Evolutionary conservation across 2,113 vertebrate species (phyloP).

Genomic region (Anarrhichthys ocellatus): DNA sequence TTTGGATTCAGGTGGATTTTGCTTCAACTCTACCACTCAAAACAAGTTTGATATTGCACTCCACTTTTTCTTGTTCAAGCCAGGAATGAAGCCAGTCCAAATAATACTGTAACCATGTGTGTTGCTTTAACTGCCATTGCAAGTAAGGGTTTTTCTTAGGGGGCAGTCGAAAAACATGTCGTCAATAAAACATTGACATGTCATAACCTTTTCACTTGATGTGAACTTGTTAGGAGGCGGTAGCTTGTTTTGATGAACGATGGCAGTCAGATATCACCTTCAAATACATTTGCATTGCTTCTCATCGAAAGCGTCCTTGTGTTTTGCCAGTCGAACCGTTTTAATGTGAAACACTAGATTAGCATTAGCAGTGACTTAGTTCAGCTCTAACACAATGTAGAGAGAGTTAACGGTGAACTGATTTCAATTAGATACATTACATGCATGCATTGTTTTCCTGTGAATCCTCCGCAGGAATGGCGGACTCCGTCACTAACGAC

Average conservation of each 20-base stretch:
- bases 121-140: not conserved
- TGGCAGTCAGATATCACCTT: not conserved
- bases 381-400: not conserved
- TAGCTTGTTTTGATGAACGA: not conserved
- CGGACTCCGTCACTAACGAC: not conserved
- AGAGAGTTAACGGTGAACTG: no score
- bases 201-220: not conserved
- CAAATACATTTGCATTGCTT: not conserved
- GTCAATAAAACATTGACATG: not conserved
- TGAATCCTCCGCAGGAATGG: not conserved
- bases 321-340: not conserved
- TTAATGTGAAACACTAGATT: not conserved
- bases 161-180: not conserved
- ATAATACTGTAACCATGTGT: slow-evolving; percentile 10
- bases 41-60: slow-evolving; percentile 27
- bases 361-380: not conserved
- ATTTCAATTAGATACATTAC: not conserved
- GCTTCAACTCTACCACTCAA: slow-evolving; percentile 17
- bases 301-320: not conserved
- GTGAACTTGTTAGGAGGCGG: not conserved
- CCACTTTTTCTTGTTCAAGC: slow-evolving; percentile 11
- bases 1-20: slow-evolving; percentile 27
- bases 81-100: slow-evolving; percentile 12
- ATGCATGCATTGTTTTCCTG: not conserved
- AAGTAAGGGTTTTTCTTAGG: not conserved